Evolutionary conservation across 2,888 invertebrate species (phyloP).

Genomic region (Zootermopsis nevadensis): DNA sequence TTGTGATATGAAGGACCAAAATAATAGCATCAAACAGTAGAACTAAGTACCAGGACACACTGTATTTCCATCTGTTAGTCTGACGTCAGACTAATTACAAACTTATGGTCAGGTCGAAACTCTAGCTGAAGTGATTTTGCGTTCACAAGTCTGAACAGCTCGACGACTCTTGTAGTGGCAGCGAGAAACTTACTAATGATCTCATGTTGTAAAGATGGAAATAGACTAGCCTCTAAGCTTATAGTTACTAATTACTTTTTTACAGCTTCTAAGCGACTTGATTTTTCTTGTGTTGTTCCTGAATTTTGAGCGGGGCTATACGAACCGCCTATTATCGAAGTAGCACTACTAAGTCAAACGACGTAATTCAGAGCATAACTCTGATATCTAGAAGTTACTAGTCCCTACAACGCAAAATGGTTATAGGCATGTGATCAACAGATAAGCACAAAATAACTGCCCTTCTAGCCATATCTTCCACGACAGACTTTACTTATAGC

Average conservation of each 20-base stretch:
- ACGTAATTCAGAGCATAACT: slow-evolving; percentile 1
- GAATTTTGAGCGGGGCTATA: background rate
- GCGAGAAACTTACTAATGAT: slow-evolving; percentile 42
- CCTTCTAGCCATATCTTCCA: background rate
- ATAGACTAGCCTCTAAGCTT: slow-evolving; percentile 20
- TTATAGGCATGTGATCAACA: slow-evolving; percentile 18
- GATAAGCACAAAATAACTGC: background rate
- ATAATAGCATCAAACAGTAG: background rate
- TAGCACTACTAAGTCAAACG: background rate
- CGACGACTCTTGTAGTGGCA: background rate
- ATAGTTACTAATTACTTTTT: slow-evolving; percentile 8
- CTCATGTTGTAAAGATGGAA: slow-evolving; percentile 40
- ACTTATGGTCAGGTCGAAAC: slow-evolving; percentile 36
- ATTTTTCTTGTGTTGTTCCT: slow-evolving; percentile 3
- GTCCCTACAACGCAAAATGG: background rate
- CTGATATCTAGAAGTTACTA: slow-evolving; percentile 7
- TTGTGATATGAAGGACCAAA: background rate
- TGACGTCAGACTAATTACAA: slow-evolving; percentile 41
- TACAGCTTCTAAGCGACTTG: slow-evolving; percentile 3
- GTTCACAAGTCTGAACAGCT: slow-evolving; percentile 36
- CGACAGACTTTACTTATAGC: background rate
- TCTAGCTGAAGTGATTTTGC: slow-evolving; percentile 40
- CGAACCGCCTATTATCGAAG: background rate
- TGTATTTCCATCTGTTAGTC: background rate
- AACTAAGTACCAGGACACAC: slow-evolving; percentile 25